Conservation (phyloP, 2,888 invertebrate genomes). For the Hedya salicella region DNA sequence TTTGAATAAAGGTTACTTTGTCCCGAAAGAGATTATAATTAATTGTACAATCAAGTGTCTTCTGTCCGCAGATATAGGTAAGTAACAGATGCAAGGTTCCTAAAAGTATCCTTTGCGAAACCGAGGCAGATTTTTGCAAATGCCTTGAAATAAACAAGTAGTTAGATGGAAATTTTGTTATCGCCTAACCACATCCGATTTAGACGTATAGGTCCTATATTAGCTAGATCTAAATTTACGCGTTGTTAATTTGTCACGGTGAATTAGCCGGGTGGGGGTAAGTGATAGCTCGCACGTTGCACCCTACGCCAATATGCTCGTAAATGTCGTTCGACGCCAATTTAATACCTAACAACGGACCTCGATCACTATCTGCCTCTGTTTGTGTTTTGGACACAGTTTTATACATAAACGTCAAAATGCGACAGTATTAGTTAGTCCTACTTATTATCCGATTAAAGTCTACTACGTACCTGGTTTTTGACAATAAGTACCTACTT, state of each 20-base stretch:
- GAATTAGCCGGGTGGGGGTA: slow-evolving; percentile 82
- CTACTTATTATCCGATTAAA: not conserved
- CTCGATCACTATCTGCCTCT: slow-evolving; percentile 69
- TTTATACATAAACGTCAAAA: not conserved
- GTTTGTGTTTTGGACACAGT: slow-evolving; percentile 18
- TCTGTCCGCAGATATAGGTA: no score
- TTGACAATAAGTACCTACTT: no score
- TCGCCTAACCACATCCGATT: no score
- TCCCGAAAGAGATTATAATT: no score
- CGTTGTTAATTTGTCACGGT: slow-evolving; percentile 84
- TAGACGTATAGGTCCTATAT: slow-evolving; percentile 24
- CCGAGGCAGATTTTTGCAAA: no score
- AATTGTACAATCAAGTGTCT: no score
- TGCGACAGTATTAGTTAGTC: not conserved
- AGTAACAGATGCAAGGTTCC: no score
- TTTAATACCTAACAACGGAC: slow-evolving; percentile 78
- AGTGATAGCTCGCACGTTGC: slow-evolving; percentile 83
- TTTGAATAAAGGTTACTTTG: no score
- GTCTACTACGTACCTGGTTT: no score
- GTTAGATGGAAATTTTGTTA: no score
- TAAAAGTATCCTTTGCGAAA: no score
- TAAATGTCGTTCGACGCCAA: slow-evolving; percentile 75
- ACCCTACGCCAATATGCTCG: slow-evolving; percentile 83
- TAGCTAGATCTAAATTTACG: slow-evolving; percentile 73
- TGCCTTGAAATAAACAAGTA: no score